Conservation (phyloP, 23 tunicate genomes). For the Halocynthia roretzi region DNA sequence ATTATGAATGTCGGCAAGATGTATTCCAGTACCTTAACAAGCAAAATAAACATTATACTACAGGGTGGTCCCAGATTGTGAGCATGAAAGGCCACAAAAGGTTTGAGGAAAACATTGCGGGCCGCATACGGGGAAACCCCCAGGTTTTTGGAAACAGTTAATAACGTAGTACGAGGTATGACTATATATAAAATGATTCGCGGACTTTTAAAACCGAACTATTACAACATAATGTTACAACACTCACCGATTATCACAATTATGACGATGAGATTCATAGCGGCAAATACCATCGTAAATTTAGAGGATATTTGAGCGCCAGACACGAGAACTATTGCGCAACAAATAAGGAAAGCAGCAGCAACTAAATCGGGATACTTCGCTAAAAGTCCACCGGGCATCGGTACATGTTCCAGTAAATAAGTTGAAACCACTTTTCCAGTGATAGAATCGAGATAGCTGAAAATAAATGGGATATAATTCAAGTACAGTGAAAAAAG, state of each 20-base stretch:
- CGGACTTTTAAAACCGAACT: too few relatives aligned
- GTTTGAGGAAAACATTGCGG: too few relatives aligned
- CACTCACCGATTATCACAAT: slow-evolving; percentile 4
- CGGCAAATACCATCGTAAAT: slow-evolving; percentile 19
- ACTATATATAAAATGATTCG: too few relatives aligned
- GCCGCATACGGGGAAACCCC: too few relatives aligned
- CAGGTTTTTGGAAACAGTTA: too few relatives aligned
- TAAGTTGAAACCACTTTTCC: slow-evolving; percentile 24
- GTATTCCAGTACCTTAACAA: slow-evolving; percentile 54
- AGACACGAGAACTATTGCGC: not conserved
- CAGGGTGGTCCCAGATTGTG: too few relatives aligned
- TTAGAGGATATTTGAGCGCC: slow-evolving; percentile 16
- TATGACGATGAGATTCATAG: not conserved
- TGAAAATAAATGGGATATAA: not conserved
- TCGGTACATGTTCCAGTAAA: slow-evolving; percentile 31
- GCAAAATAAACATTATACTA: not conserved
- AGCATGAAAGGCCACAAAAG: too few relatives aligned
- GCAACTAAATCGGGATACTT: slow-evolving; percentile 31
- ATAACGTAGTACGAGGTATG: too few relatives aligned
- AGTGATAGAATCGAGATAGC: slow-evolving; percentile 38
- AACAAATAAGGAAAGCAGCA: not conserved
- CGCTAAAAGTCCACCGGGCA: slow-evolving; percentile 33
- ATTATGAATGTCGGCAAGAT: slow-evolving; percentile 44
- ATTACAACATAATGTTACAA: not conserved
- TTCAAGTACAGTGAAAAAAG: not conserved